Evolutionary conservation across 2,888 invertebrate species (phyloP).

Genomic region (Polyommatus iphigenia): DNA sequence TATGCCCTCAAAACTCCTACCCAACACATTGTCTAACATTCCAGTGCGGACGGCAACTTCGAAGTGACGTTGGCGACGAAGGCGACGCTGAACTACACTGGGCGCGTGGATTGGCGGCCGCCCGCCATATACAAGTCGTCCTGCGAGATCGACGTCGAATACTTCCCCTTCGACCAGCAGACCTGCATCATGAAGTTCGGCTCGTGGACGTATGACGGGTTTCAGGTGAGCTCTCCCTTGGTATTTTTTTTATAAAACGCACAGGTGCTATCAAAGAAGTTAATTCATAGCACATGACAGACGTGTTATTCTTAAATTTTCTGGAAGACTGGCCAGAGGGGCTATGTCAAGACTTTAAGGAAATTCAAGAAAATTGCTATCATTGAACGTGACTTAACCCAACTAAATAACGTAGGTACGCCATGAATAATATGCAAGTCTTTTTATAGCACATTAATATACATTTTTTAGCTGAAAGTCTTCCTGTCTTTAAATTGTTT

Average conservation of each 20-base stretch:
- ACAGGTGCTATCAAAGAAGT: neutral
- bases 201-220: conserved; percentile 97
- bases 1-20: neutral
- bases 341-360: too few relatives aligned
- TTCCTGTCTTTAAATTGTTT: too few relatives aligned
- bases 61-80: conserved; percentile 94
- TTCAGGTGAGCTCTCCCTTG: conserved; percentile 77
- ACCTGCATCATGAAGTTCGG: conserved; percentile 96
- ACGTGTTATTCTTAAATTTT: too few relatives aligned
- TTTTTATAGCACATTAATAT: too few relatives aligned
- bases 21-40: conserved; percentile 39
- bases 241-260: conserved; percentile 50
- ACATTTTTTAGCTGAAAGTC: too few relatives aligned
- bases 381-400: too few relatives aligned
- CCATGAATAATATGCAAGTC: too few relatives aligned
- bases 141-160: conserved; percentile 95
- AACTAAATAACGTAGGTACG: too few relatives aligned
- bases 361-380: too few relatives aligned
- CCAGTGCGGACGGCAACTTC: conserved; percentile 94
- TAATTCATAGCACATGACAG: too few relatives aligned
- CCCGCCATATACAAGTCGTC: conserved; percentile 98
- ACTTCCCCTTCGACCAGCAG: conserved; percentile 96
- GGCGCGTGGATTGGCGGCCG: conserved; percentile 95
- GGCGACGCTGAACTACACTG: conserved; percentile 93
- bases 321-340: too few relatives aligned